A percentile compares a stretch with the other conserved stretches of the same genome.
These are phyloP conservation scores for Notodonta ziczac DNA, from an alignment of 2,888 invertebrate species.

Conservation along the genomic window DNA sequence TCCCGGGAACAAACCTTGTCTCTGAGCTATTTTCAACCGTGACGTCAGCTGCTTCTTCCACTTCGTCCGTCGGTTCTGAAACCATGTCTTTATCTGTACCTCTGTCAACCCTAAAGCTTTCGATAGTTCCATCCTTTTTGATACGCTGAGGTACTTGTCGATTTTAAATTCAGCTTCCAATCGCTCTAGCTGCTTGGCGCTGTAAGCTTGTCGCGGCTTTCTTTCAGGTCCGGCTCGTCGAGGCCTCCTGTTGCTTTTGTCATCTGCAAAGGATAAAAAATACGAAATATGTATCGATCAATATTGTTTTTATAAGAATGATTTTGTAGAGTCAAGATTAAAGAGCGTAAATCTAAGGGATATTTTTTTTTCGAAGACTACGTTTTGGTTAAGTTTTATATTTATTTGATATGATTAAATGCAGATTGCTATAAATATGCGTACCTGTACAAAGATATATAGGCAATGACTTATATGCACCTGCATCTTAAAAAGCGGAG, in stretches of 20 bases:
- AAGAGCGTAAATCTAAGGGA: no score
- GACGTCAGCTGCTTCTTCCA: slow-evolving; percentile 99
- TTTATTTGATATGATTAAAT: no score
- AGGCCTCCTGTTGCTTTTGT: slow-evolving; percentile 91
- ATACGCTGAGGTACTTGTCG: slow-evolving; percentile 98
- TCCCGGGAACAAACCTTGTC: slow-evolving; percentile 91
- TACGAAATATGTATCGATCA: no score
- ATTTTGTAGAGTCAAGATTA: no score
- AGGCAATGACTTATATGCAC: no score
- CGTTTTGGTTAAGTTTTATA: no score
- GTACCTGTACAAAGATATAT: no score
- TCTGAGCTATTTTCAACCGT: slow-evolving; percentile 93
- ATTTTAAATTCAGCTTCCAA: slow-evolving; percentile 97
- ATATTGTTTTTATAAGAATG: no score
- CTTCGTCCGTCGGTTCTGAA: slow-evolving; percentile 97
- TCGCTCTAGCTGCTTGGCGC: slow-evolving; percentile 95
- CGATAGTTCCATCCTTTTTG: slow-evolving; percentile 96
- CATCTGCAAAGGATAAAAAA: slow-evolving; percentile 82
- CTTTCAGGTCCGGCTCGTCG: slow-evolving; percentile 95
- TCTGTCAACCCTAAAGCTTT: slow-evolving; percentile 95
- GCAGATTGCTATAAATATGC: no score
- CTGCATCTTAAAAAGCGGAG: no score
- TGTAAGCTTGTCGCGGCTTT: slow-evolving; percentile 98
- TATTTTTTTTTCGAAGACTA: no score
- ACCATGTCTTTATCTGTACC: slow-evolving; percentile 99